A percentile compares a stretch with the other conserved stretches of the same genome.
phyloP scores from a whole-genome alignment of 2,113 vertebrate genomes.

The Oreochromis niloticus region DNA sequence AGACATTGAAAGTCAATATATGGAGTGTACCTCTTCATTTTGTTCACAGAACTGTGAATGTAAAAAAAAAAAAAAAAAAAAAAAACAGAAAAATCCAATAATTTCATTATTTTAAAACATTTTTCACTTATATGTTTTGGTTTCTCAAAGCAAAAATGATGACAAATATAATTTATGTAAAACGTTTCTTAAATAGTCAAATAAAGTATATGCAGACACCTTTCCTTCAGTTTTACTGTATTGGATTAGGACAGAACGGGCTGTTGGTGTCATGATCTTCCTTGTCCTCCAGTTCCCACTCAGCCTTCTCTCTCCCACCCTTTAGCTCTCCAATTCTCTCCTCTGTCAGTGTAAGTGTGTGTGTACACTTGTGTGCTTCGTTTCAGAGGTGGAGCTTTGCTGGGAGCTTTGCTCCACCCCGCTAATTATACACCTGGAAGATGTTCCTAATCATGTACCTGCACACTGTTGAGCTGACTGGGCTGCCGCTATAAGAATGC shows the following conservation, averaged over 20 bases:
- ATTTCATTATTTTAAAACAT: background rate
- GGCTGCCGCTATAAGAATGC: too few relatives aligned
- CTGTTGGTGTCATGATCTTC: background rate
- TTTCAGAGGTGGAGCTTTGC: too few relatives aligned
- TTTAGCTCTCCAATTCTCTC: background rate
- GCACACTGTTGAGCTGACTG: too few relatives aligned
- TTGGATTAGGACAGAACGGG: too few relatives aligned
- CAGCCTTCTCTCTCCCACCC: background rate
- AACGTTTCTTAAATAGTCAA: background rate
- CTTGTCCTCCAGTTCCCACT: background rate
- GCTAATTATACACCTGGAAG: background rate
- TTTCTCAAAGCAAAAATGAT: background rate
- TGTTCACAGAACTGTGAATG: background rate
- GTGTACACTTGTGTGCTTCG: too few relatives aligned
- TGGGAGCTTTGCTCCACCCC: too few relatives aligned
- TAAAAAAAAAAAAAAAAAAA: background rate
- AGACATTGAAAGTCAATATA: slow-evolving; percentile 42
- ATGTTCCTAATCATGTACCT: background rate
- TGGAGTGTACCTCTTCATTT: background rate
- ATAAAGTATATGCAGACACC: too few relatives aligned
- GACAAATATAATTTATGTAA: background rate
- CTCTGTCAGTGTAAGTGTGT: too few relatives aligned
- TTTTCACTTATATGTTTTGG: background rate
- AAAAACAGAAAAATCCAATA: background rate
- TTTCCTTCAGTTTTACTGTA: too few relatives aligned